A percentile compares a stretch with the other conserved stretches of the same genome.
phyloP scores from a whole-genome alignment of 2,113 vertebrate species.

The Sceloporus tristichus region DNA sequence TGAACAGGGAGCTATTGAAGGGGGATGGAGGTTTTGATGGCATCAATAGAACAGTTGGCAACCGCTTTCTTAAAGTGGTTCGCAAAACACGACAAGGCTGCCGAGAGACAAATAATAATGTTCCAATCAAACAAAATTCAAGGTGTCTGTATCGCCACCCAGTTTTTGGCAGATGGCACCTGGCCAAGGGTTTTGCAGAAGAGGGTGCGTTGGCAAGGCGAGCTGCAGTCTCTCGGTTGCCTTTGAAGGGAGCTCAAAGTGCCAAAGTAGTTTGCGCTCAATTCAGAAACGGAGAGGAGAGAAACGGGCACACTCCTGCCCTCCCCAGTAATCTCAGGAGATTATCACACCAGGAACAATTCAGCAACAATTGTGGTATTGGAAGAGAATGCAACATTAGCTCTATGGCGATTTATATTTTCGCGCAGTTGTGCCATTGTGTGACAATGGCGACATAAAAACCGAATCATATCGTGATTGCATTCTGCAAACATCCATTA shows the following conservation, averaged over 20 bases:
- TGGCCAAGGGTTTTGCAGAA: background rate
- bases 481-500: no score
- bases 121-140: background rate
- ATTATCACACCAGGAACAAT: no score
- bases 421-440: no score
- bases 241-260: background rate
- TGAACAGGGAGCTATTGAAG: constrained; percentile 66
- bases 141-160: constrained; percentile 53
- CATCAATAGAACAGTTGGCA: constrained; percentile 73
- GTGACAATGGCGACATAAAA: no score
- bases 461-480: no score
- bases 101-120: constrained; percentile 32
- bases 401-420: no score
- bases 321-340: no score
- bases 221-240: background rate
- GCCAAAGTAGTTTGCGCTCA: no score
- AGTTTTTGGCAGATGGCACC: background rate
- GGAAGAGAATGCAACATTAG: no score
- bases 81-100: constrained; percentile 52
- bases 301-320: no score
- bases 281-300: no score
- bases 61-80: constrained; percentile 43
- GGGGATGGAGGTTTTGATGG: constrained; percentile 65
- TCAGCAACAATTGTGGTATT: no score
- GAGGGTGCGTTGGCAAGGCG: constrained; percentile 17